Base-by-base conservation (phyloP, 2,888 invertebrate species). In the Amblyteles armatorius region DNA sequence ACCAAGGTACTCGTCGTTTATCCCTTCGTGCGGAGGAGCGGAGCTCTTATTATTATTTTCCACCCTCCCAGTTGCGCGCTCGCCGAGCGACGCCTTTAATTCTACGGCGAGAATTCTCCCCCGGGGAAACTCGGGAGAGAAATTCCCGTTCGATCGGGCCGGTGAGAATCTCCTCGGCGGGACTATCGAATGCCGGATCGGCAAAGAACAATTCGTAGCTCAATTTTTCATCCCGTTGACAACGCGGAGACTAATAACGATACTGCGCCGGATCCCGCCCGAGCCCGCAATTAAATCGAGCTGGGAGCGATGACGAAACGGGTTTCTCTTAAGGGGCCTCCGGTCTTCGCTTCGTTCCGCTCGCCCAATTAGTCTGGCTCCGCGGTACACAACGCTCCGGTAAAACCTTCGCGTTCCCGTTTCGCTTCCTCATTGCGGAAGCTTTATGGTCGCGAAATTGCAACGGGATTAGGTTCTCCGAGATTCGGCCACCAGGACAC, bases 321-420 rank as follows among this genome's bases (percentile, higher is more conserved):
- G n/a, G 50, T 55, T 79, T 79, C 36, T 52, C n/a, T 50, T 22
- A 19, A 44, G 19, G 19, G 11, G 44, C 44, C 4, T 44, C 40
- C 44, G 7, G 36, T 5, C 33, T 48, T 65, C 29, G 29, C 11
- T 16, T 65, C 19, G 11, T 65, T 50, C 63, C 71, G 79, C 13
- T 40, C 63, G 48, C 79, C 72, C 79, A 85, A 85, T 85, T 85
- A 83, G 83, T 85, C 83, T 76, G 71, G 57, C 83, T 52, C 19
- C 19, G 74, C 11, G 48, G 29, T 26, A 29, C 13, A 60, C 60
- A 60, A 13, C 26, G 60, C 26, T 26, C 13, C 19, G 19, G 19
- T 9, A 55, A 55, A 19, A 22, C 19, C 19, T 55, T 60, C 60
- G 40, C 16, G 26, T 60, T 16, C 29, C 26, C 29, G 55, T 60